These are phyloP conservation scores for Cydia fagiglandana DNA, from an alignment of 1,140 invertebrate genomes.

Conservation along the genomic window DNA sequence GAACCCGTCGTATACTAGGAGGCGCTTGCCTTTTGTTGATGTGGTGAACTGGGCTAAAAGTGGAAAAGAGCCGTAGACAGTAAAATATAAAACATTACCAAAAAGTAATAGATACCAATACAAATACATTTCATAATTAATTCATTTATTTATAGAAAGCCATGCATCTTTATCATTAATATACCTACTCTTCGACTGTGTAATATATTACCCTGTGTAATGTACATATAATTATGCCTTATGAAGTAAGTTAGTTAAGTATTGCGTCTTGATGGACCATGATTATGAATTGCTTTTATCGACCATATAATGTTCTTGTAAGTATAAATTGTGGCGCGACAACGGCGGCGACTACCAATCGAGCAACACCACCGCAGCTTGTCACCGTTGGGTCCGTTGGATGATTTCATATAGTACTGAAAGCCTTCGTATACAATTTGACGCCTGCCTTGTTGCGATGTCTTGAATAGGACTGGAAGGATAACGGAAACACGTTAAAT, in stretches of 20 bases:
- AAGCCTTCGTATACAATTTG: background rate
- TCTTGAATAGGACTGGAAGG: background rate
- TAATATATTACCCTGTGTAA: too few species aligned
- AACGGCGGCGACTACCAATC: constrained; percentile 49
- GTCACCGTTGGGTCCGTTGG: too few species aligned
- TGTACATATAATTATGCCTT: too few species aligned
- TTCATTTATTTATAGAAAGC: too few species aligned
- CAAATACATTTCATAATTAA: too few species aligned
- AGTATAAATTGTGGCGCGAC: constrained; percentile 51
- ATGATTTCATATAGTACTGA: background rate
- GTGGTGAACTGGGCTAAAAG: too few species aligned
- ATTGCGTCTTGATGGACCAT: constrained; percentile 23
- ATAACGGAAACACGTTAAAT: background rate
- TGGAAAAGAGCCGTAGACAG: too few species aligned
- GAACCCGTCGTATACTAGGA: background rate
- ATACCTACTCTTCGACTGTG: too few species aligned
- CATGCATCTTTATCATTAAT: too few species aligned
- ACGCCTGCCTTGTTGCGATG: background rate
- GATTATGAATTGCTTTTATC: constrained; percentile 41
- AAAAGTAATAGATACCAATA: too few species aligned
- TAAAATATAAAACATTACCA: too few species aligned
- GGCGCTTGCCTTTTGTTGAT: background rate
- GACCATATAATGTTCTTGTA: constrained; percentile 43
- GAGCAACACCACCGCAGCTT: constrained; percentile 56
- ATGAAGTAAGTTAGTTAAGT: too few species aligned